Base-by-base conservation (phyloP, 2,888 invertebrate genomes). In the Lobophora halterata region DNA sequence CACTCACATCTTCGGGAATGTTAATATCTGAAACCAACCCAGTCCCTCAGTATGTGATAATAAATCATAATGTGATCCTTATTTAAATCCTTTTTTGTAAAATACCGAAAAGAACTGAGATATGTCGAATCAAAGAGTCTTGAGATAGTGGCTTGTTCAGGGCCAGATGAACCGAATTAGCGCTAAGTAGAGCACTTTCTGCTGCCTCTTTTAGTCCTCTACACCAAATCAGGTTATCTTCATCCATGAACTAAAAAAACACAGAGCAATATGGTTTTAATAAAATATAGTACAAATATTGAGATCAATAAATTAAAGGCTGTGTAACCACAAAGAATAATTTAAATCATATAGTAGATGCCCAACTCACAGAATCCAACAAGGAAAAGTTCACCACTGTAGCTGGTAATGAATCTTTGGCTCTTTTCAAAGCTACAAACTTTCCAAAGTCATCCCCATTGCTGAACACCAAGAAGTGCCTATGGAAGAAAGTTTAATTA, bases 311-410 rank as follows among this genome's bases (percentile, higher is more conserved):
- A 10, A 23, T 11, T 3, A 6, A 23, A 7, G 3, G 2, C 1
- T 7, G 1, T 1, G 3, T n/a, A 19, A 19, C 1, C n/a, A 18
- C 3, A 18, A 2, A 5, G 18, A 18, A 3, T 3, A 8, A 3
- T 9, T 1, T 7, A 9, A 3, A 4, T 9, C 1, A 4, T 1
- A 8, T 6, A 3, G 2, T 9, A 9, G 5, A 10, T 4, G 9
- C 9, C 5, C 7, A 19, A 32, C 32, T 19, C 26, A 46, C 46
- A 3, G 21, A 14, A 6, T 46, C 30, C 10, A 42, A 8, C 21
- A 28, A 24, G 7, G 45, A 37, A 6, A 49, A 13, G 18, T 45
- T 33, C 5, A 49, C 11, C n/a, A 30, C 9, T 5, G 45, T 45
- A 1, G 33, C 33, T 21, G 49, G 39, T 4, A 42, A 8, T 11